Base-by-base conservation (phyloP, 2,888 invertebrate genomes). In the Nyleta sp. region DNA sequence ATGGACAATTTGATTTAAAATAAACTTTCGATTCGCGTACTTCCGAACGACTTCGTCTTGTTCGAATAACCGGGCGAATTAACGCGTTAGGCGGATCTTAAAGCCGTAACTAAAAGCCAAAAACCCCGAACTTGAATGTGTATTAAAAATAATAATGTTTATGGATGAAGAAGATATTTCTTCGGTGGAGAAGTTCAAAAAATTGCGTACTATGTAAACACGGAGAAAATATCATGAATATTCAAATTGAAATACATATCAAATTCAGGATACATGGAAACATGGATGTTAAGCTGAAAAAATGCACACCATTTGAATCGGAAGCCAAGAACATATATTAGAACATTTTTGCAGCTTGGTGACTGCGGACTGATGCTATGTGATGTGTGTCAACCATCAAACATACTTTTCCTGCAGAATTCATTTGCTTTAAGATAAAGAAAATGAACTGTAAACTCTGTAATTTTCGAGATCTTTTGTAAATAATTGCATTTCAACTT, bases 181-280 rank as follows among this genome's bases (percentile, higher is more conserved):
- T 75, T 68, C 59, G n/a, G 44, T 10, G 11, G 59, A 15, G 28
- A 46, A 53, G 44, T 60, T 55, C 11, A 53, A 76, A 68, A 70
- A 70, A 70, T 28, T 22, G 18, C 42, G 15, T 50, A 40, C 28
- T 38, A 13, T 11, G 48, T 60, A 60, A 70, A 44, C 52, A 15
- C 48, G 42, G 5, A 13, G 40, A 53, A 48, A 55, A 55, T 53
- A 65, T 46, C 71, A 71, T 77, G 77, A 77, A 77, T 77, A 77
- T 77, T 77, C 77, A 77, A 77, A 77, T 77, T 77, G 67, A 77
- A 77, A 77, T 77, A 77, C 77, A 77, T 77, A 60, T 71, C 65
- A 77, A 77, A 60, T 77, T 60, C 71, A 53, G 65, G 71, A 65
- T 76, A 70, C 75, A 76, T 70, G 76, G 44, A 71, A 71, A 77